These are phyloP conservation scores for Enhydra lutris DNA, from an alignment of 2,113 vertebrate genomes.

Conservation along the genomic window DNA sequence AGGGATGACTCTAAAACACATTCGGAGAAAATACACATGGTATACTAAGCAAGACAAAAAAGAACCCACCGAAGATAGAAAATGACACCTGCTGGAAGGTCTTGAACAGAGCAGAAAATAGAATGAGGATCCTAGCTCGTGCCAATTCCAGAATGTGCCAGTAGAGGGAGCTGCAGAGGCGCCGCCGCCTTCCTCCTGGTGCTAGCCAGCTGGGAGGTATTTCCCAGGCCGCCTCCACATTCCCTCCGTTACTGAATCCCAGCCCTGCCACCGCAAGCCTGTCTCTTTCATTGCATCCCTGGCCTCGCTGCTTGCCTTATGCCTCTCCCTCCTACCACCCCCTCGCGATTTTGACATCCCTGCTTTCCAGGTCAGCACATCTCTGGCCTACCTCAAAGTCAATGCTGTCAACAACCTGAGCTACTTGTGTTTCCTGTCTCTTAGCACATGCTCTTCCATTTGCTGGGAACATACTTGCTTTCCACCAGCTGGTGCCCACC, in stretches of 20 bases:
- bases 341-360: background rate
- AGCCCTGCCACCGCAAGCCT: too few relatives aligned
- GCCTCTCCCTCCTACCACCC: background rate
- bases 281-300: background rate
- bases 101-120: background rate
- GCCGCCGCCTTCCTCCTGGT: fast-evolving
- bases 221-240: background rate
- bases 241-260: background rate
- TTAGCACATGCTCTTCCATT: background rate
- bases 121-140: background rate
- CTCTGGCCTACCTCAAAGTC: too few relatives aligned
- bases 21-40: background rate
- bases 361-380: background rate
- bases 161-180: background rate
- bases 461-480: background rate
- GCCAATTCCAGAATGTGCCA: background rate
- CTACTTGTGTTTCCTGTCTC: too few relatives aligned
- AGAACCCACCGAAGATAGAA: background rate
- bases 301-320: background rate
- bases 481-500: fast-evolving
- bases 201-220: fast-evolving
- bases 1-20: background rate
- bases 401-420: background rate
- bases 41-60: background rate
- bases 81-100: background rate